phyloP scores from a whole-genome alignment of 2,113 vertebrate genomes.

The Morone chrysops region DNA sequence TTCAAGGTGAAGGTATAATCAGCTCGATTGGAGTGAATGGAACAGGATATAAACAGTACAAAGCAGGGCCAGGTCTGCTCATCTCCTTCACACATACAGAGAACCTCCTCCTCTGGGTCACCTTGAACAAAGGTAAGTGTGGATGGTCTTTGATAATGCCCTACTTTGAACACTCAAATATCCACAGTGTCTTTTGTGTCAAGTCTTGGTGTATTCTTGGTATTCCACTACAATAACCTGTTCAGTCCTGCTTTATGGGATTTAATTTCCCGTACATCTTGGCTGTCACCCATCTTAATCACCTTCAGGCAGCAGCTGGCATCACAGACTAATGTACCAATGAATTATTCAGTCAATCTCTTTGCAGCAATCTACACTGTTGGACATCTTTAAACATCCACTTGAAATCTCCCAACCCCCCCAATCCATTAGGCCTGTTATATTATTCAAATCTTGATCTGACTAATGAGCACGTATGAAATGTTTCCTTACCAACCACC shows the following conservation, averaged over 20 bases:
- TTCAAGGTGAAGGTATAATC: slow-evolving; percentile 85
- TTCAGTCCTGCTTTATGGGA: neutral
- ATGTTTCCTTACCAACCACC: neutral
- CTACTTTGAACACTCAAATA: neutral
- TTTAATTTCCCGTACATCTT: neutral
- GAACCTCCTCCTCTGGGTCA: slow-evolving; percentile 89
- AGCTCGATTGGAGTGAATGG: slow-evolving; percentile 88
- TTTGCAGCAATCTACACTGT: neutral
- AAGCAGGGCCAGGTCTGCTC: slow-evolving; percentile 82
- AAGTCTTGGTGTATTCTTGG: neutral
- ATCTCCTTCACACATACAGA: slow-evolving; percentile 83
- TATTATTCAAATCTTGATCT: neutral
- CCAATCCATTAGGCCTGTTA: neutral
- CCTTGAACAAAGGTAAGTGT: slow-evolving; percentile 79
- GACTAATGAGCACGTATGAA: neutral
- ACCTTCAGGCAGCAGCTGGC: slow-evolving; percentile 52
- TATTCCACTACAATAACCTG: neutral
- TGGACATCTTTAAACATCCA: neutral
- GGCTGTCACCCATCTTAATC: neutral
- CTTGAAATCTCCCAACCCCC: neutral
- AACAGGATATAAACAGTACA: slow-evolving; percentile 81
- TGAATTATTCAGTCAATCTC: slow-evolving; percentile 28
- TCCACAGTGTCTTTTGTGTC: neutral
- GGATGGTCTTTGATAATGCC: neutral
- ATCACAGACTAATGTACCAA: slow-evolving; percentile 27